Evolutionary conservation across 1,140 invertebrate species (phyloP), one percentile per base, ranked within the genome.

Genomic region (Olivierus martensii): DNA sequence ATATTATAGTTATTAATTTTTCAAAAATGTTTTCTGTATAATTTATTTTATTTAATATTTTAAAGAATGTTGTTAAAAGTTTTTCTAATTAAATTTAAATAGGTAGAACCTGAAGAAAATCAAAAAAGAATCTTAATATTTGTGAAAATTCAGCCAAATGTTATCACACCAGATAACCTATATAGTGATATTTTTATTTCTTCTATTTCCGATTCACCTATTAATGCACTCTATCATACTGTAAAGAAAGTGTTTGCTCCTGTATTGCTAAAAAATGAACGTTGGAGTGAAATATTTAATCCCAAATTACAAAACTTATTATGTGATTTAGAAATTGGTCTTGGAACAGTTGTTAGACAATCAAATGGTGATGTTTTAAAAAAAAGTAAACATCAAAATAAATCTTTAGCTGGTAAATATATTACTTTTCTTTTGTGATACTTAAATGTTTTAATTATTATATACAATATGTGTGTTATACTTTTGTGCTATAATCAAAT

Each of bases 171-270:
- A 15, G 71, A 74, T 45, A 78, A 77, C 56, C 55, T 77, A 4
- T 66, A 73, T 51, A 64, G 62, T 5, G 71, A 71, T 57, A 63
- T 78, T 18, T 69, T 72, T 56, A 68, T 77, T 1, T 73, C 73
- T 1, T 74, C 76, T 3, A 75, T 79, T 68, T 51, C 75, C 5
- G 73, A 75, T 50, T 77, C 76, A 6, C 76, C 76, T 5, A 58
- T 77, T 0, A 71, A 62, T 49, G 67, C 73, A 4, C 65, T 79
- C 6, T 77, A 75, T 58, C 71, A 77, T 64, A 60, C 69, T 43
- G 61, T 79, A 2, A 72, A 77, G 52, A 74, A 59, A 49, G 66
- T 76, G 9, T 73, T 68, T 60, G 63, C 63, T 22, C 69, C 69
- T 21, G 59, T 73, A 49, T 60, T 77, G 41, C 59, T 76, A 38